These are phyloP conservation scores for Dasysyrphus tricinctus DNA, from an alignment of 2,888 invertebrate species.

Conservation along the genomic window DNA sequence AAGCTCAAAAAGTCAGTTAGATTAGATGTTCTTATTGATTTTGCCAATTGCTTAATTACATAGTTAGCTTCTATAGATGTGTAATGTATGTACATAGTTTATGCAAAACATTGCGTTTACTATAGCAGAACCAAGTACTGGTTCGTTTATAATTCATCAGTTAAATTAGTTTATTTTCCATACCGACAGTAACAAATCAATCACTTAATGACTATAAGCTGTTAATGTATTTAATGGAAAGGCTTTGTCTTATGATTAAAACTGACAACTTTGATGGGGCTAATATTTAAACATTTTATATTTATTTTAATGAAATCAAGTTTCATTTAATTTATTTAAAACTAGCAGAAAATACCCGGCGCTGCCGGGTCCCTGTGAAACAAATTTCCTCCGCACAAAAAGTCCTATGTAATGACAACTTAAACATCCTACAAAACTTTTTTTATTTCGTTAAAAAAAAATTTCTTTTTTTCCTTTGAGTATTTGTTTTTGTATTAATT, in stretches of 20 bases:
- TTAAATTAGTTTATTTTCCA: constrained; percentile 1
- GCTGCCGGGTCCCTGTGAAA: no score
- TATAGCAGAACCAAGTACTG: neutral
- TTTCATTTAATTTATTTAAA: neutral
- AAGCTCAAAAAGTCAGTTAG: neutral
- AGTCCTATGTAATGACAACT: no score
- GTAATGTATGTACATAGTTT: neutral
- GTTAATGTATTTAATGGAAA: neutral
- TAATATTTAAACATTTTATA: neutral
- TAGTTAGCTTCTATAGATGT: no score
- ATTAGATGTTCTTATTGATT: neutral
- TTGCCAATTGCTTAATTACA: neutral
- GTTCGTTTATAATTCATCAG: constrained; percentile 11
- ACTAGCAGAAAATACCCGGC: no score
- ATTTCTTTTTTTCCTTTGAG: no score
- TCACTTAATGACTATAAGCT: neutral
- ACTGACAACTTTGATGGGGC: neutral
- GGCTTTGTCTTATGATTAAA: neutral
- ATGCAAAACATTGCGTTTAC: neutral
- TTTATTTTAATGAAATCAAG: neutral
- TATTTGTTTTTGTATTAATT: no score
- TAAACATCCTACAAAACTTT: no score
- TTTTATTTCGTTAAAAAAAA: no score
- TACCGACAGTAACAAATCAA: constrained; percentile 5
- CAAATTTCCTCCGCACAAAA: no score